Base-by-base conservation (phyloP, 2,797 vertebrate species). In the Mionectes olivaceus region DNA sequence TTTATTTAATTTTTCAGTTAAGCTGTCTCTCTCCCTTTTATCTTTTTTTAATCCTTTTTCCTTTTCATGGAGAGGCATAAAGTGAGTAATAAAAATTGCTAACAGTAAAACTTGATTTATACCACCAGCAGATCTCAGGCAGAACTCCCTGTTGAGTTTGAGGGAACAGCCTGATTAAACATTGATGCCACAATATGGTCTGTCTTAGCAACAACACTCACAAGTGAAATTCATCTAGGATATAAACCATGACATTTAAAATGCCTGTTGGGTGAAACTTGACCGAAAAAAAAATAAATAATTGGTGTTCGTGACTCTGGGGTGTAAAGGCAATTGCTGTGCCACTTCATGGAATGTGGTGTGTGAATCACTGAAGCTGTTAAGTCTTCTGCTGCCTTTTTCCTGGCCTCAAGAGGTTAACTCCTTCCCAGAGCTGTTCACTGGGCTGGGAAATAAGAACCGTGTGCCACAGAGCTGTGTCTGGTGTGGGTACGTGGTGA, bases 151-250 rank as follows among this genome's bases (percentile, higher is more conserved):
- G 77, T 53, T 93, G 96, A 76, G 94, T 84, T 79, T n/a, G 69
- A 96, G 80, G 85, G 91, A 94, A 76, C 21, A 37, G 93, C 69
- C 77, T 93, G 92, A 94, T 97, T 97, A 97, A 95, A 95, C 95
- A 96, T 91, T 96, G 95, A 94, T 96, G 92, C 90, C 88, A 83
- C 94, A 94, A 89, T 95, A 96, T 94, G 94, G 67, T 89, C 94
- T 87, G 63, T 74, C 93, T 93, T 91, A 97, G 93, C 83, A 95
- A 89, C 87, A 91, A 79, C 95, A 88, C 41, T 94, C 30, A 0
- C 70, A 82, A 91, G 65, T 91, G 87, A 93, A 91, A 96, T 94
- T 91, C 87, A 87, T 88, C 59, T 50, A 67, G 67, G 73, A 91
- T 63, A 63, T 95, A 94, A 93, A 90, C 61, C 0, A 0, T 90